Evolutionary conservation across 1,140 invertebrate species (phyloP).

Genomic region (Pogonognathellus flavescens): DNA sequence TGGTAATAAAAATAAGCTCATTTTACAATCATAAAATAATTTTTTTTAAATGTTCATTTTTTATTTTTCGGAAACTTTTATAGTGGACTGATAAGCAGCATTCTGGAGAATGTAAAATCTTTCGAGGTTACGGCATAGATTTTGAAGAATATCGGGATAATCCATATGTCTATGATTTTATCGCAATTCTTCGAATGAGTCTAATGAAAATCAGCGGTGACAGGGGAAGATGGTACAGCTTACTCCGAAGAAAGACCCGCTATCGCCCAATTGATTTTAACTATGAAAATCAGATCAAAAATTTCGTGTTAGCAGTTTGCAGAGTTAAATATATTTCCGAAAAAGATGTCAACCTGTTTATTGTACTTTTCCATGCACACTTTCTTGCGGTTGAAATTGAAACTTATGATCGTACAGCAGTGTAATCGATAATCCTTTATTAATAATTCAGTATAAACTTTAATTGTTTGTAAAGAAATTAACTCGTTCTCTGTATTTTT

Average conservation of each 20-base stretch:
- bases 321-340: background rate
- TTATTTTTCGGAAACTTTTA: background rate
- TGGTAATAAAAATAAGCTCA: background rate
- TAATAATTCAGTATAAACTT: background rate
- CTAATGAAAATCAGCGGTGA: background rate
- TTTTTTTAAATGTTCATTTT: too few relatives aligned
- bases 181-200: slow-evolving; percentile 4
- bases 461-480: background rate
- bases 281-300: background rate
- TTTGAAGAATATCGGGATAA: background rate
- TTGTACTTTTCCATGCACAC: background rate
- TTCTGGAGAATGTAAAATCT: background rate
- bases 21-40: too few relatives aligned
- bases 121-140: background rate
- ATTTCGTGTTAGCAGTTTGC: slow-evolving; percentile 5
- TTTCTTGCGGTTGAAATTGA: background rate
- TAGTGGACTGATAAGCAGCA: background rate
- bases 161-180: background rate
- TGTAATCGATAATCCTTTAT: background rate
- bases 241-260: background rate
- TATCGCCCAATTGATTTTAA: background rate
- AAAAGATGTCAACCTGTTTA: background rate
- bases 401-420: background rate
- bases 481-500: background rate
- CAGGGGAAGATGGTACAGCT: background rate